A percentile compares a stretch with the other conserved stretches of the same genome.
Conservation (phyloP, 2,113 vertebrate genomes). For the Cyprinus carpio region DNA sequence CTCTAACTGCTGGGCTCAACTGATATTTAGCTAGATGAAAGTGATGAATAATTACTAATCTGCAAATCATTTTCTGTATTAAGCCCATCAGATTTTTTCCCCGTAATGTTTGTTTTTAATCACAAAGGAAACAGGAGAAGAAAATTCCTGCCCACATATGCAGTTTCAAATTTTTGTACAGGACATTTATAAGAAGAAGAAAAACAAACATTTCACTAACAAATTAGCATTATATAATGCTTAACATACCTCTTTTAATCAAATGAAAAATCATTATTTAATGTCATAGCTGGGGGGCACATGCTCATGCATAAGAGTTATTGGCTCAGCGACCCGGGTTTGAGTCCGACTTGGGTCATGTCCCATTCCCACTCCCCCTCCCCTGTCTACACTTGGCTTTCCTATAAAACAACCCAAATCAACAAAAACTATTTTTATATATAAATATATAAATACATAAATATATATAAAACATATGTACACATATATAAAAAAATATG, state of each 20-base stretch:
- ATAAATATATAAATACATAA: too few relatives aligned
- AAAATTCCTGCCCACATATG: neutral
- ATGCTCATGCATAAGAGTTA: neutral
- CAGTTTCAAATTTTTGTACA: neutral
- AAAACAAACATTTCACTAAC: neutral
- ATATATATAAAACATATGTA: too few relatives aligned
- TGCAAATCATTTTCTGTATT: neutral
- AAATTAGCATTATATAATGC: neutral
- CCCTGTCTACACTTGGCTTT: neutral
- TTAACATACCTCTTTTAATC: neutral
- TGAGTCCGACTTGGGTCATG: neutral
- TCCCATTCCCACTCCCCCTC: neutral
- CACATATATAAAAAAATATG: too few relatives aligned
- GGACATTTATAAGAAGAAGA: neutral
- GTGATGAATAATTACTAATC: neutral
- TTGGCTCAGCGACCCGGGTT: neutral
- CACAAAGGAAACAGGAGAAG: neutral
- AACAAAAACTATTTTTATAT: neutral
- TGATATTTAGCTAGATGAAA: neutral
- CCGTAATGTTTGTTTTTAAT: neutral
- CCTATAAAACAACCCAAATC: neutral
- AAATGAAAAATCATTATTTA: neutral
- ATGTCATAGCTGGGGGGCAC: neutral
- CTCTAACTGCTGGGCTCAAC: slow-evolving; percentile 8
- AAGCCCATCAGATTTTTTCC: neutral